These are phyloP conservation scores for Yponomeuta plumbellus DNA, from an alignment of 2,888 invertebrate species.

Conservation along the genomic window DNA sequence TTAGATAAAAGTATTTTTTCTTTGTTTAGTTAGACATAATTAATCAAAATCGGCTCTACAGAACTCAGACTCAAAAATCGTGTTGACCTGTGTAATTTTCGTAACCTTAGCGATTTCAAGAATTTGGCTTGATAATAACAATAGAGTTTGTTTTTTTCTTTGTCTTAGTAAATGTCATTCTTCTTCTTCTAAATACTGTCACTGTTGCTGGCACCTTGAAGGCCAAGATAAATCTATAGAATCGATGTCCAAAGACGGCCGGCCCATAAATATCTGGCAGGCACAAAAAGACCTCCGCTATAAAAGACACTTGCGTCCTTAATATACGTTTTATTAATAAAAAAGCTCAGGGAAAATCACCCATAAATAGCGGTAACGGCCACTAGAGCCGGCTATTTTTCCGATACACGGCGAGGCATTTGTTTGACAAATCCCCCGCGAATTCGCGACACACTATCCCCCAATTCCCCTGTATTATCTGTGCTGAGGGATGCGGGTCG, in stretches of 20 bases:
- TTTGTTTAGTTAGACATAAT: no score
- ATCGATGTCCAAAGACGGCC: constrained; percentile 68
- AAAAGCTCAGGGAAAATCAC: constrained; percentile 66
- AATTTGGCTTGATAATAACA: no score
- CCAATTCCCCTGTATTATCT: constrained; percentile 62
- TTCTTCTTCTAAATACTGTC: no score
- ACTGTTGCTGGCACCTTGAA: no score
- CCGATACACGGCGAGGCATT: constrained; percentile 69
- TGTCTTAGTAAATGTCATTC: no score
- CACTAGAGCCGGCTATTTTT: constrained; percentile 65
- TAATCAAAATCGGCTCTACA: no score
- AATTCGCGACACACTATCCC: constrained; percentile 66
- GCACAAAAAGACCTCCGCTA: constrained; percentile 55
- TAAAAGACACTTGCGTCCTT: constrained; percentile 74
- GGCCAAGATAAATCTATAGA: constrained; percentile 42
- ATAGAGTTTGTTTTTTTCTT: no score
- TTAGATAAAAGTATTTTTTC: no score
- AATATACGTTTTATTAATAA: constrained; percentile 77
- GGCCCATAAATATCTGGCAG: constrained; percentile 59
- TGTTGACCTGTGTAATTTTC: no score
- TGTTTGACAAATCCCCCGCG: constrained; percentile 75
- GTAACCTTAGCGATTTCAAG: no score
- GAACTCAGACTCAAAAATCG: no score
- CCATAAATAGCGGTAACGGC: constrained; percentile 74
- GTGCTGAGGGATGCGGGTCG: constrained; percentile 72